A percentile compares a stretch with the other conserved stretches of the same genome.
These are phyloP conservation scores for Coremacera marginata DNA, from an alignment of 2,888 invertebrate species.

Conservation along the genomic window DNA sequence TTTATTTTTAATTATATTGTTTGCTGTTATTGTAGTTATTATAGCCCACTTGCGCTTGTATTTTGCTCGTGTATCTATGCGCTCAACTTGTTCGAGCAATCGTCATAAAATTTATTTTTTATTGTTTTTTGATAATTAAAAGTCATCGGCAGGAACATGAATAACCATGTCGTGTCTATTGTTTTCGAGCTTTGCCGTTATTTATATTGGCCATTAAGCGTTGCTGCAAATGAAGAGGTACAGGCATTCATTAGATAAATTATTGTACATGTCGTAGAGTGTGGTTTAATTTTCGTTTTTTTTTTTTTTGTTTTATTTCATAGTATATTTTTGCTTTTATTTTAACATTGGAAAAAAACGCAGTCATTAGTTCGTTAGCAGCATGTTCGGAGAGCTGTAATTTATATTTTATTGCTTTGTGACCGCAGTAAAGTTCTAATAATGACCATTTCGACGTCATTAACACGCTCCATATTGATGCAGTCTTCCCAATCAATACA, in stretches of 20 bases:
- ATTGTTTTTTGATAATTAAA: slow-evolving; percentile 25
- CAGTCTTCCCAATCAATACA: no score
- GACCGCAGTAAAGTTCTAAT: background rate
- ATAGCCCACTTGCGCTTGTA: background rate
- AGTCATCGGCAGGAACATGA: background rate
- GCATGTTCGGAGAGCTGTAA: background rate
- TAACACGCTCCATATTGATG: no score
- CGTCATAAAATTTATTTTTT: slow-evolving; percentile 21
- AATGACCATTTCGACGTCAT: background rate
- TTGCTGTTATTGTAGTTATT: no score
- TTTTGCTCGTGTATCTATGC: background rate
- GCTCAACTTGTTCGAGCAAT: slow-evolving; percentile 1
- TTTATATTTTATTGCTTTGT: slow-evolving; percentile 1
- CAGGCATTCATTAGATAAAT: background rate
- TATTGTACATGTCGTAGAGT: no score
- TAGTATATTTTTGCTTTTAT: no score
- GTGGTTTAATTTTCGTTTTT: no score
- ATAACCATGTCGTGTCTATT: slow-evolving; percentile 5
- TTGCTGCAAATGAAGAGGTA: background rate
- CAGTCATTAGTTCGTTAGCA: background rate
- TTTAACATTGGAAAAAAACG: no score
- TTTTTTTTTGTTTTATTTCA: no score
- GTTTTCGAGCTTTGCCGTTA: background rate
- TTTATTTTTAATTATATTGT: background rate
- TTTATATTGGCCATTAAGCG: background rate